Evolutionary conservation across 64 coral and sea anemone species (phyloP), one percentile per base, ranked within the genome.

Genomic region (Porites lutea): DNA sequence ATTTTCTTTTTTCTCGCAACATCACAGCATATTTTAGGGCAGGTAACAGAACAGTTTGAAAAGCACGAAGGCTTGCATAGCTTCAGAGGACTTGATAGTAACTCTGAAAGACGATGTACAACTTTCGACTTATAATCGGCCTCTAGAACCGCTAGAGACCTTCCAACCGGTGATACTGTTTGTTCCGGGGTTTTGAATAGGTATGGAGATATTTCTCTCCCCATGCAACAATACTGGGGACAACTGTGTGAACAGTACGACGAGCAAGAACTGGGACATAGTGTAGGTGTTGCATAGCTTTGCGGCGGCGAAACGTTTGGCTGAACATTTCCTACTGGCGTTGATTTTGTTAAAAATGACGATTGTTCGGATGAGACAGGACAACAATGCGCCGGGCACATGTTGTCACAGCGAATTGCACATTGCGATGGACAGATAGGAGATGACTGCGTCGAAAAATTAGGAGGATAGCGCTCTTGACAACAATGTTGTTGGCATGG

Each of bases 251-350:
- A 23, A n/a, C 89, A 91, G 13, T 12, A 46, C 12, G 51, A 64
- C 22, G 15, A 52, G 21, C 89, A 91, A 49, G 13, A 71, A 60
- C 63, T 23, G 49, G 89, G 89, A 18, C 79, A 91, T 43, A 65
- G 18, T 22, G n/a, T 48, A 20, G 62, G 47, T 19, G 63, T 13
- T 20, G 44, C 37, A 16, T 68, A 51, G 2, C 45, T 46, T 22
- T 9, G 46, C 4, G 18, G 46, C 4, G 18, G 61, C 16, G 45
- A 15, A 83, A 11, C 46, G 46, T 14, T 1, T 10, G 4, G 27
- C 18, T 65, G 19, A 47, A 4, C 7, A 51, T 12, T n/a, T 20
- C 15, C 8, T 13, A 15, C 65, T 9, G 51, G 62, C 8, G 16
- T 8, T 21, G 63, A 18, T 47, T 45, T 5, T 12, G 23, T 13